phyloP scores from a whole-genome alignment of 2,888 invertebrate genomes.

The Villa cingulata region DNA sequence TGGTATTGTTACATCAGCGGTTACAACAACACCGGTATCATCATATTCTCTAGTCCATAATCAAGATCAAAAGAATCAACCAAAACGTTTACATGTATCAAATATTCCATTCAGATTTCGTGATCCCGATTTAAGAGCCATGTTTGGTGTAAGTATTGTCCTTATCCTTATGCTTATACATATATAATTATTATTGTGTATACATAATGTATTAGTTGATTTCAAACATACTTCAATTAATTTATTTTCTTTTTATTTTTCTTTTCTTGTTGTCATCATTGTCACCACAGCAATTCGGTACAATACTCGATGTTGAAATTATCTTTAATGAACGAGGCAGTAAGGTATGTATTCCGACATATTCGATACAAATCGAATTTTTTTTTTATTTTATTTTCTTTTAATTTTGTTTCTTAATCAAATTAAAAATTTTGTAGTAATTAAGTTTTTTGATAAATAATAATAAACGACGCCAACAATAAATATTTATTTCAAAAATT shows the following conservation, averaged over 20 bases:
- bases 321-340: slow-evolving; percentile 99
- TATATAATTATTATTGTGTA: neutral
- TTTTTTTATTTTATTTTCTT: no score
- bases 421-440: slow-evolving; percentile 5
- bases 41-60: slow-evolving; percentile 41
- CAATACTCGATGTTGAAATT: slow-evolving; percentile 98
- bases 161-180: no score
- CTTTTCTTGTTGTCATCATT: no score
- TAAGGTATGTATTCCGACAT: slow-evolving; percentile 65
- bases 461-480: no score
- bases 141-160: slow-evolving; percentile 94
- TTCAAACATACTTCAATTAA: no score
- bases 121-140: slow-evolving; percentile 94
- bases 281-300: slow-evolving; percentile 97
- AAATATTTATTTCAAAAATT: no score
- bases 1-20: slow-evolving; percentile 25
- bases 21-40: slow-evolving; percentile 36
- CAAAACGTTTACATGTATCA: slow-evolving; percentile 95
- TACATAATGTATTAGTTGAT: neutral
- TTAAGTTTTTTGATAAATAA: no score
- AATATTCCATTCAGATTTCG: slow-evolving; percentile 99
- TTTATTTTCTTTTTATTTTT: slow-evolving; percentile 25
- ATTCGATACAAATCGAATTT: no score
- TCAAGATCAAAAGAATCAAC: slow-evolving; percentile 52
- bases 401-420: slow-evolving; percentile 4